These are phyloP conservation scores for Merops nubicus DNA, from an alignment of 2,113 vertebrate species.

Conservation along the genomic window DNA sequence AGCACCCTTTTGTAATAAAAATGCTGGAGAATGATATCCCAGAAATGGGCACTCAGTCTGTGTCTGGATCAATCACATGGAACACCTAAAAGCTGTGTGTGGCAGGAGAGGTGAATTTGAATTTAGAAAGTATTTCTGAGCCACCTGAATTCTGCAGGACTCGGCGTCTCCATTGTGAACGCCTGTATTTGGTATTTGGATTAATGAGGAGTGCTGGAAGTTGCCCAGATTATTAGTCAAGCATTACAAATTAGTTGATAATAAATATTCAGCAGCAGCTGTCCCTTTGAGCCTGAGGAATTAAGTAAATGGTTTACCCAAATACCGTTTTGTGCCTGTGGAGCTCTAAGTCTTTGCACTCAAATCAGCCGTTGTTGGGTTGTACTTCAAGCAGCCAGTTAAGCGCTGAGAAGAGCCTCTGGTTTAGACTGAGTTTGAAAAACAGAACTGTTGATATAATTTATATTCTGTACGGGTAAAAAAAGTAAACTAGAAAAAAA, in stretches of 20 bases:
- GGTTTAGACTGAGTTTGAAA: not conserved
- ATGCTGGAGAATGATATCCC: not conserved
- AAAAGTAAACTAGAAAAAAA: not conserved
- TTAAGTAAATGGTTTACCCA: not conserved
- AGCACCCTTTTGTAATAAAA: not conserved
- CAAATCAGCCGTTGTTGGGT: not conserved
- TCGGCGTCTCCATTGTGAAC: not conserved
- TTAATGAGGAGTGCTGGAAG: conserved; percentile 7
- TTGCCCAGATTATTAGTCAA: conserved; percentile 47
- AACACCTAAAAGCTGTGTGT: not conserved
- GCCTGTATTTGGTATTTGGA: not conserved
- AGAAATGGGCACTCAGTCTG: not conserved
- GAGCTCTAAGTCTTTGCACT: not conserved
- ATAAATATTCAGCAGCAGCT: conserved; percentile 69
- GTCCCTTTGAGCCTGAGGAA: conserved; percentile 26
- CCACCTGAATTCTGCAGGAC: not conserved
- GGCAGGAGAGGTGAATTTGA: not conserved
- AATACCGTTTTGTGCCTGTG: conserved; percentile 2
- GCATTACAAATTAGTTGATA: conserved; percentile 51
- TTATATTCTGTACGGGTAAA: not conserved
- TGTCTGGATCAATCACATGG: not conserved
- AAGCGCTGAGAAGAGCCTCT: not conserved
- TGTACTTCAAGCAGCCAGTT: not conserved
- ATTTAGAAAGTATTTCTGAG: not conserved
- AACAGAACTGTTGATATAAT: not conserved